Percentiles rank a stretch among this genome's conserved stretches.
These are phyloP conservation scores for Aurelia sp. DNA, from an alignment of 30 jellyfish, hydroid and myxozoan species.

Conservation along the genomic window DNA sequence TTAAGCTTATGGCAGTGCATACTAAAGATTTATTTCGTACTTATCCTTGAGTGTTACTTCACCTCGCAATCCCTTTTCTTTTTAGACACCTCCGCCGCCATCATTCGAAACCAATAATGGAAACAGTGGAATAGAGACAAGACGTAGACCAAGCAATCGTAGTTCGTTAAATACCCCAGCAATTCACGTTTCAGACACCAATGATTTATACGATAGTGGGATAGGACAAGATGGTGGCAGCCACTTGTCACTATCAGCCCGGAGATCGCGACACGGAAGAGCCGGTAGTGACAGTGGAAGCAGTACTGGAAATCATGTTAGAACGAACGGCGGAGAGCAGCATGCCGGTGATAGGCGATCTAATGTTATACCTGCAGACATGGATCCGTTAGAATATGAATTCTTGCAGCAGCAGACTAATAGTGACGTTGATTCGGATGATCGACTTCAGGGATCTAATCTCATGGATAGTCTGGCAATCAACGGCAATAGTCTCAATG, in stretches of 20 bases:
- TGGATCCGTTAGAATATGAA: conserved; percentile 90
- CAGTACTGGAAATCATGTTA: conserved; percentile 47
- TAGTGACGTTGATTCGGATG: conserved; percentile 36
- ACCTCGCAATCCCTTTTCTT: neutral
- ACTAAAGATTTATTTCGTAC: neutral
- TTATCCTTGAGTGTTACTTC: neutral
- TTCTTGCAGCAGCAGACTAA: conserved; percentile 56
- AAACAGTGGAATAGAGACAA: neutral
- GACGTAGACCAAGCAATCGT: neutral
- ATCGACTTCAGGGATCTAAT: neutral
- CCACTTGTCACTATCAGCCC: conserved; percentile 6
- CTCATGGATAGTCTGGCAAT: conserved; percentile 56
- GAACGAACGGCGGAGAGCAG: neutral
- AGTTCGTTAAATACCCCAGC: conserved; percentile 37
- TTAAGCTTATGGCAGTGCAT: too few species aligned
- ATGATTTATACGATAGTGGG: conserved; percentile 68
- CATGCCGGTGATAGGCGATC: neutral
- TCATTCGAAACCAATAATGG: neutral
- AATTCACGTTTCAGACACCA: conserved; percentile 26
- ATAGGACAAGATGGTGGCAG: conserved; percentile 56
- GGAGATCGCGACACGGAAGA: neutral
- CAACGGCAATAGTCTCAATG: conserved; percentile 45
- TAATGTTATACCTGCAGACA: conserved; percentile 59
- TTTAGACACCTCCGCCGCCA: conserved; percentile 70
- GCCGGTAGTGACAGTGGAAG: conserved; percentile 37